Evolutionary conservation across 2,888 invertebrate genomes (phyloP), one percentile per base, ranked within the genome.

Genomic region (Agapostemon virescens): DNA sequence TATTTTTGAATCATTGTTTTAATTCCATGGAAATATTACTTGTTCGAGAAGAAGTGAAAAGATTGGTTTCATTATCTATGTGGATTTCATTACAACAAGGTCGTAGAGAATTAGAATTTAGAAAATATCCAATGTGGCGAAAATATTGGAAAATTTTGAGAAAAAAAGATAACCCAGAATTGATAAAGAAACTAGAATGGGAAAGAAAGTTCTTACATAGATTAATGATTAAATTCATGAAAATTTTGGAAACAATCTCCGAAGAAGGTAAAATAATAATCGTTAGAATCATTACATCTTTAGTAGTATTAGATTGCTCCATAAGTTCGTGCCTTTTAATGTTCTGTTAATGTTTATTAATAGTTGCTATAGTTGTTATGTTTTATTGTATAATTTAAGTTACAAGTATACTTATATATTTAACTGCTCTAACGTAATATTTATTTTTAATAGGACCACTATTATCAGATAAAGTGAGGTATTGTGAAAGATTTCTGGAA

Each of bases 21-120:
- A 98, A 98, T 90, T 98, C 98, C 88, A 97, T 99, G 96, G 99
- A 99, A 94, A 97, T 98, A 73, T 97, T 97, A 88, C 93, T 99
- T 63, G 98, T 99, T 77, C 94, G 99, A 58, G 97, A 98, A 88
- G 98, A 98, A 93, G 97, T 98, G 15, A 98, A 98, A 92, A 94
- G 97, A 77, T 94, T 99, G 7, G 97, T 98, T 0, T 98, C 98
- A 93, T 98, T 99, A 17, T 96, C 98, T 17, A 98, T 98, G 95
- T 99, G 99, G 99, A 94, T 95, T 69, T 97, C 97, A 80, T 93
- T 99, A 70, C 97, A 98, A 89, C 96, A 96, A 93, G 94, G 96
- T 55, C 94, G 98, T 69, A 94, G 98, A 87, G 98, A 98, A 85
- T 95, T 97, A 88, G 97, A 99, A 91, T 96, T 99, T 87, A 96